phyloP scores from a whole-genome alignment of 2,888 invertebrate genomes.

The Disparrhopalites patrizii region DNA sequence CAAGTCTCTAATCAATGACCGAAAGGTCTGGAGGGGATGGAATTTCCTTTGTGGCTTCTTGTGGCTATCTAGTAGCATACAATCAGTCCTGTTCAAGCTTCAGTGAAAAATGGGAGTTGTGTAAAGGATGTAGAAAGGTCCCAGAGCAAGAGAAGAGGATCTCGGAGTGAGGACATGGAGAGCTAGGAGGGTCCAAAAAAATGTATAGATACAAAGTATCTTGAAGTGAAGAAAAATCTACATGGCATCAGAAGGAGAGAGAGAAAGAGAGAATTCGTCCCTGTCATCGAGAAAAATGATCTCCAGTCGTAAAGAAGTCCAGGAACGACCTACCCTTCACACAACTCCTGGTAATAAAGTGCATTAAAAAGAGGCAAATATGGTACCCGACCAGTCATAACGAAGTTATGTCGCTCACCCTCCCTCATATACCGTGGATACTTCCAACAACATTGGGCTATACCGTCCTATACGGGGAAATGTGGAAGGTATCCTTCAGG shows the following conservation, averaged over 20 bases:
- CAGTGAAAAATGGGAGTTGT: too few relatives aligned
- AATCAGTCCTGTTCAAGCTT: too few relatives aligned
- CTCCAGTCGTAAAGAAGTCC: constrained; percentile 2
- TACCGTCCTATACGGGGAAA: too few relatives aligned
- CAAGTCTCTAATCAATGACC: too few relatives aligned
- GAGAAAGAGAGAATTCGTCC: background rate
- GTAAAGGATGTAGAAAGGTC: too few relatives aligned
- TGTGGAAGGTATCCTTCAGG: too few relatives aligned
- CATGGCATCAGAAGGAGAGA: background rate
- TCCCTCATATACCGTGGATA: background rate
- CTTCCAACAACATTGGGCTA: background rate
- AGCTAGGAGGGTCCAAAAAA: background rate
- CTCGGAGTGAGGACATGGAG: too few relatives aligned
- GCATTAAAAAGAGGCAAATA: constrained; percentile 1
- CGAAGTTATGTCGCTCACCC: background rate
- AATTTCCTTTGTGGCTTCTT: too few relatives aligned
- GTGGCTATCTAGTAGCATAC: too few relatives aligned
- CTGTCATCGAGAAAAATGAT: constrained; percentile 19
- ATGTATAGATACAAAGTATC: background rate
- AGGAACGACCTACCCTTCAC: constrained; percentile 9
- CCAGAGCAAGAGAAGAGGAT: too few relatives aligned
- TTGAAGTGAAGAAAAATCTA: background rate
- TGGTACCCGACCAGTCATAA: background rate
- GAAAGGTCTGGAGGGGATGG: too few relatives aligned
- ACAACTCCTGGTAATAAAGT: background rate